These are phyloP conservation scores for Plemyria rubiginata DNA, from an alignment of 2,888 invertebrate genomes.

Conservation along the genomic window DNA sequence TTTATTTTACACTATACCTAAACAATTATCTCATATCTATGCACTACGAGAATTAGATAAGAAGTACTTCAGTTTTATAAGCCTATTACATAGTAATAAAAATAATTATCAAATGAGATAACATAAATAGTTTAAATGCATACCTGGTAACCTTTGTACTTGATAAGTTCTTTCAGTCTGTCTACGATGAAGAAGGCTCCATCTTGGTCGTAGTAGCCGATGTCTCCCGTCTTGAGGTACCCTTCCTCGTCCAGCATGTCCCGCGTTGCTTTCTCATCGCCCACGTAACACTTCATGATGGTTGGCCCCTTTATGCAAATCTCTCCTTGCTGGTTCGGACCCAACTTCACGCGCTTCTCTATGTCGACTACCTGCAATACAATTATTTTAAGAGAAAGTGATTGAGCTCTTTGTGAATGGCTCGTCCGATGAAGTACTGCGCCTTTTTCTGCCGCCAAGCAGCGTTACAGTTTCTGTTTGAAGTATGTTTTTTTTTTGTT, in stretches of 20 bases:
- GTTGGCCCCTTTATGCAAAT: conserved; percentile 59
- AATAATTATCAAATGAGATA: conserved; percentile 1
- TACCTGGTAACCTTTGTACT: conserved; percentile 82
- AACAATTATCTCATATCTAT: not conserved
- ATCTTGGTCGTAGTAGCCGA: conserved; percentile 70
- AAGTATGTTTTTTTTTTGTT: too few relatives aligned
- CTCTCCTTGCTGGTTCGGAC: conserved; percentile 52
- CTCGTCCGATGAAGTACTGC: too few relatives aligned
- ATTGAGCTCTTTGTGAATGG: too few relatives aligned
- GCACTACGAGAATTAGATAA: not conserved
- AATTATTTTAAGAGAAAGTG: too few relatives aligned
- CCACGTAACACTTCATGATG: conserved; percentile 50
- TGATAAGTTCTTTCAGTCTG: conserved; percentile 69
- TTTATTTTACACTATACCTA: too few relatives aligned
- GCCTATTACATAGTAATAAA: not conserved
- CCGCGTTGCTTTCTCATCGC: conserved; percentile 42
- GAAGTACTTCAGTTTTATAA: too few relatives aligned
- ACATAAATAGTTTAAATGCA: not conserved
- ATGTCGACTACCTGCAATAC: conserved; percentile 62
- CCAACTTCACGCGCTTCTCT: conserved; percentile 49
- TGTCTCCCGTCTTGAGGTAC: conserved; percentile 68
- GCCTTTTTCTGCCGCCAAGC: too few relatives aligned
- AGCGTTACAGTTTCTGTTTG: too few relatives aligned
- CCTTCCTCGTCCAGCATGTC: conserved; percentile 64
- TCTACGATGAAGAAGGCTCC: conserved; percentile 70